A percentile compares a stretch with the other conserved stretches of the same genome.
phyloP scores from a whole-genome alignment of 2,888 invertebrate genomes.

The Limenitis arthemis region DNA sequence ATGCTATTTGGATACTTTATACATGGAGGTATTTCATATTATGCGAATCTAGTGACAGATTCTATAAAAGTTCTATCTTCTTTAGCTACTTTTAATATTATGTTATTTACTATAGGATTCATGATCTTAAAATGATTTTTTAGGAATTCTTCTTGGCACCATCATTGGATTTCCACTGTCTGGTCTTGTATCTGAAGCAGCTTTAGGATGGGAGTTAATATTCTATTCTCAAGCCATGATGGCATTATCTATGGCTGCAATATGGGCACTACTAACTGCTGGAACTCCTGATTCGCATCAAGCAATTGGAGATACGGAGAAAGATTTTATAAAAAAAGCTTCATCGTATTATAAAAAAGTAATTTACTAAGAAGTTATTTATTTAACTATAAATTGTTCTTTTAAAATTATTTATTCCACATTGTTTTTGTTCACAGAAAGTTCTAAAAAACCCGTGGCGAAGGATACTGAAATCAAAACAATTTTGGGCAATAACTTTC shows the following conservation, averaged over 20 bases:
- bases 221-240: slow-evolving; percentile 52
- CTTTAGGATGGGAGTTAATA: slow-evolving; percentile 54
- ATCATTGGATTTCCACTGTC: slow-evolving; percentile 44
- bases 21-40: slow-evolving; percentile 39
- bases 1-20: slow-evolving; percentile 38
- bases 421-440: slow-evolving; percentile 42
- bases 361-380: neutral
- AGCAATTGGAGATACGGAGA: slow-evolving; percentile 52
- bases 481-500: slow-evolving; percentile 44
- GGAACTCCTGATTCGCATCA: slow-evolving; percentile 45
- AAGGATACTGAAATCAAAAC: slow-evolving; percentile 36
- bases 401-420: too few species aligned
- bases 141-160: slow-evolving; percentile 39
- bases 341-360: slow-evolving; percentile 30
- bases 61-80: neutral
- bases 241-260: slow-evolving; percentile 41
- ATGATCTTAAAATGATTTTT: neutral
- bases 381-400: neutral
- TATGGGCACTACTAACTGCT: slow-evolving; percentile 47
- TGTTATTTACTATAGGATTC: neutral
- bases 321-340: slow-evolving; percentile 48
- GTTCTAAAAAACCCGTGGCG: slow-evolving; percentile 41
- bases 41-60: neutral
- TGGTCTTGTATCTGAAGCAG: slow-evolving; percentile 36
- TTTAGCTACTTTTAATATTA: neutral